These are phyloP conservation scores for Gymnothorax reevesii DNA, from an alignment of 2,797 vertebrate species.

Conservation along the genomic window DNA sequence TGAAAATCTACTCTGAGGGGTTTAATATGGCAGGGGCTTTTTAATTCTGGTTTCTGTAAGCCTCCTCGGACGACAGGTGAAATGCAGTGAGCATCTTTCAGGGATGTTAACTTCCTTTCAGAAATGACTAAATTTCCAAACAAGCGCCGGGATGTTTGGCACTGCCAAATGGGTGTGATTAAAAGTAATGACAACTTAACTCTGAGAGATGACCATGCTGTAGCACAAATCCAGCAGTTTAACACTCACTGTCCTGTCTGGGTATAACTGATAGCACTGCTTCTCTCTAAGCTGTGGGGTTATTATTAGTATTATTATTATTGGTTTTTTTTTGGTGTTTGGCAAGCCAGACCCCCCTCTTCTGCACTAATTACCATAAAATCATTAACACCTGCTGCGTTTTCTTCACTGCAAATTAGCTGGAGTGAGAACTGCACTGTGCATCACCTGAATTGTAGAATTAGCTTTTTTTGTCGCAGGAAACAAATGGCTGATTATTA, in stretches of 20 bases:
- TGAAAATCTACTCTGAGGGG: too few species aligned
- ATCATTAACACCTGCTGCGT: not conserved
- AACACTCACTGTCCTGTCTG: not conserved
- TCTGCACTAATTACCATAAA: not conserved
- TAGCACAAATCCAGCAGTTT: not conserved
- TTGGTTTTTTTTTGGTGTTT: not conserved
- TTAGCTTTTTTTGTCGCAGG: not conserved
- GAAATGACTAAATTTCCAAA: not conserved
- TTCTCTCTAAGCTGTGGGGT: not conserved
- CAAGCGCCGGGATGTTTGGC: not conserved
- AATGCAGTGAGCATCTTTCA: not conserved
- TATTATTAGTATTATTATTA: not conserved
- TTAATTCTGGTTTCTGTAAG: not conserved
- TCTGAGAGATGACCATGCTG: not conserved
- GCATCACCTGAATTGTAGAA: not conserved
- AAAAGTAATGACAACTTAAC: conserved; percentile 1
- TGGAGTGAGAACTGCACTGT: not conserved
- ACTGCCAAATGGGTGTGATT: not conserved
- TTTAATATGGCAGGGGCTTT: not conserved
- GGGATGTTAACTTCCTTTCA: not conserved
- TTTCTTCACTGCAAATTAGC: not conserved
- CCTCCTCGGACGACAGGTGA: not conserved
- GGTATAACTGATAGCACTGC: not conserved
- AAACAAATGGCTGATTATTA: not conserved
- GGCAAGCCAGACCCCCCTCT: not conserved